These are phyloP conservation scores for Agelaius tricolor DNA, from an alignment of 2,113 vertebrate genomes.

Conservation along the genomic window DNA sequence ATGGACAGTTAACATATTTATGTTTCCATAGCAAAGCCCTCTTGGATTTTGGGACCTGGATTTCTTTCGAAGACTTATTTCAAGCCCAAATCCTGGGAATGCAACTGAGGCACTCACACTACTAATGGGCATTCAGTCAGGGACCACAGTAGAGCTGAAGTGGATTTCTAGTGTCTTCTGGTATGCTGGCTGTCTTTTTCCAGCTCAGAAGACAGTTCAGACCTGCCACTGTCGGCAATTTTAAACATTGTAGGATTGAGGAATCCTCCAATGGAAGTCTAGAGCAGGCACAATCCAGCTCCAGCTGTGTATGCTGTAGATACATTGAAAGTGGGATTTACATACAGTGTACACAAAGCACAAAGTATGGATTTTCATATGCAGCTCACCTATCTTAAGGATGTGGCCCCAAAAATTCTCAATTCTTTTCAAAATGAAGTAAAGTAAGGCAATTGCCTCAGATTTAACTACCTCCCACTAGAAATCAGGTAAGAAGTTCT, in stretches of 20 bases:
- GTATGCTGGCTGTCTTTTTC: neutral
- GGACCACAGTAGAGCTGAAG: neutral
- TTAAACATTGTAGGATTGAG: neutral
- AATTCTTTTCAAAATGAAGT: neutral
- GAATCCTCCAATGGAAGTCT: neutral
- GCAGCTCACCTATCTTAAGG: neutral
- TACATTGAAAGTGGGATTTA: neutral
- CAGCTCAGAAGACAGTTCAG: neutral
- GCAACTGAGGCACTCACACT: neutral
- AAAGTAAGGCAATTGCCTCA: neutral
- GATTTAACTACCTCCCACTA: neutral
- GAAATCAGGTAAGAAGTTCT: neutral
- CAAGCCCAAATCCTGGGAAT: neutral
- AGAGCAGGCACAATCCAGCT: neutral
- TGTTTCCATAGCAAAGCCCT: neutral
- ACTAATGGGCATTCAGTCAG: neutral
- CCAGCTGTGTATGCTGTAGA: neutral
- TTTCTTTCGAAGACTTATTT: neutral
- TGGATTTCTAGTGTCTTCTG: neutral
- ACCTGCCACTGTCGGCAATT: neutral
- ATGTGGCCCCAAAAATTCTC: neutral
- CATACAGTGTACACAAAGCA: neutral
- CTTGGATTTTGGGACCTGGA: neutral
- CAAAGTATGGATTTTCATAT: neutral
- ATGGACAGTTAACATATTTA: neutral